Evolutionary conservation across 2,113 vertebrate species (phyloP), one percentile per base, ranked within the genome.

Genomic region (Onychorhynchus coronatus): DNA sequence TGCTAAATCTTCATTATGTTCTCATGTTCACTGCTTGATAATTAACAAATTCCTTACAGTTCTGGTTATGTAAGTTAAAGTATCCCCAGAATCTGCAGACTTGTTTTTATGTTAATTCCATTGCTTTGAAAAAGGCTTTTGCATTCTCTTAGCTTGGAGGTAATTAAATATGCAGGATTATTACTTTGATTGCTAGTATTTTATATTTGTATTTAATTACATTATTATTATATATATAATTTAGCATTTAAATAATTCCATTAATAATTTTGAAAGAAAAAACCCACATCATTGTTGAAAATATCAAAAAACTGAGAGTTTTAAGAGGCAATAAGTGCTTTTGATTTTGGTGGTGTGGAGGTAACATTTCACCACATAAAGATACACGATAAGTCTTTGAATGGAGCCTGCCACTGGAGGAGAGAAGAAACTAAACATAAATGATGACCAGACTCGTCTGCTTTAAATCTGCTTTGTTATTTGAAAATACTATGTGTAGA

Each of bases 1-100:
- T 98, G 97, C 96, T 84, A 46, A 84, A 91, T 95, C 68, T 97
- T 96, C 91, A 42, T 97, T 62, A 58, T 95, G 85, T 97, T 95
- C 78, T 87, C 89, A 94, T 97, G 81, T 74, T 97, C 65, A 7
- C 41, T 92, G 96, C 97, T 95, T 96, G 93, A 59, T 82, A 94
- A 67, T 77, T 47, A 79, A 52, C 18, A 46, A 65, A 73, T 84
- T 50, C 44, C 59, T 95, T 91, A 55, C 14, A 49, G n/a, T 75
- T 79, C 53, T 63, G 63, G 27, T 62, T 76, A 58, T 42, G 22
- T 67, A 42, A 78, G 71, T 91, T 53, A 30, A 75, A 84, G 55
- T 73, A 82, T 53, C 23, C 44, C 14, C 33, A 1, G 24, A 78
- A 82, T 21, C 28, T 37, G 19, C 74, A 52, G 88, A 5, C 39